These are phyloP conservation scores for Glyptemys insculpta DNA, from an alignment of 2,797 vertebrate genomes.

Conservation along the genomic window DNA sequence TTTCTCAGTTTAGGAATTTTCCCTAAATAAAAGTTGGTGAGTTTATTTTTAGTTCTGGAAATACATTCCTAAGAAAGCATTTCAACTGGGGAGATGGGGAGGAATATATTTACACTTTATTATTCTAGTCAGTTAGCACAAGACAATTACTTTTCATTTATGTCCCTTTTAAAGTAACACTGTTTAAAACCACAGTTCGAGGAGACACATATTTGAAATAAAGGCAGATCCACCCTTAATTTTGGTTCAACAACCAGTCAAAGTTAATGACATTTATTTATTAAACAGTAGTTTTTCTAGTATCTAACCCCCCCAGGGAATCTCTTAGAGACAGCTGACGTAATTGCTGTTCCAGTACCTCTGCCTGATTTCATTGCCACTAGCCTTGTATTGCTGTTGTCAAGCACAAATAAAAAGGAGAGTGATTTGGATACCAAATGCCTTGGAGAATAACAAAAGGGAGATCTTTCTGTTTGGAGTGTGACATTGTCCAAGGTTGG, in stretches of 20 bases:
- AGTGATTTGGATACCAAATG: conserved; percentile 5
- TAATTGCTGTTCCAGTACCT: not conserved
- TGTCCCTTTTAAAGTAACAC: not conserved
- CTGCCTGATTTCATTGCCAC: not conserved
- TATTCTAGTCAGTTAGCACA: not conserved
- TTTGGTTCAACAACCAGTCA: not conserved
- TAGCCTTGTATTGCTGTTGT: not conserved
- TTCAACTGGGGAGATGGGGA: conserved; percentile 10
- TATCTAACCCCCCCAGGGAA: not conserved
- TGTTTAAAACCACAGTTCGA: not conserved
- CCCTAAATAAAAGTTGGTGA: not conserved
- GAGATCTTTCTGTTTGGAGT: not conserved
- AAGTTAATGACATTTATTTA: not conserved
- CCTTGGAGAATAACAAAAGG: not conserved
- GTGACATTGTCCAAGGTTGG: not conserved
- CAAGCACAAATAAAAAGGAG: not conserved
- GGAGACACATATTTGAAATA: not conserved
- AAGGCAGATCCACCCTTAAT: not conserved
- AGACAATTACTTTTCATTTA: not conserved
- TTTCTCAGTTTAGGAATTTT: not conserved
- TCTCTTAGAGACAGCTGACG: not conserved
- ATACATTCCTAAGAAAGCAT: not conserved
- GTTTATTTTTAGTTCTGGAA: no score
- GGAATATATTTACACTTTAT: not conserved
- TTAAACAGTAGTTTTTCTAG: not conserved